Evolutionary conservation across 2,888 invertebrate species (phyloP).

Genomic region (Belgica antarctica): DNA sequence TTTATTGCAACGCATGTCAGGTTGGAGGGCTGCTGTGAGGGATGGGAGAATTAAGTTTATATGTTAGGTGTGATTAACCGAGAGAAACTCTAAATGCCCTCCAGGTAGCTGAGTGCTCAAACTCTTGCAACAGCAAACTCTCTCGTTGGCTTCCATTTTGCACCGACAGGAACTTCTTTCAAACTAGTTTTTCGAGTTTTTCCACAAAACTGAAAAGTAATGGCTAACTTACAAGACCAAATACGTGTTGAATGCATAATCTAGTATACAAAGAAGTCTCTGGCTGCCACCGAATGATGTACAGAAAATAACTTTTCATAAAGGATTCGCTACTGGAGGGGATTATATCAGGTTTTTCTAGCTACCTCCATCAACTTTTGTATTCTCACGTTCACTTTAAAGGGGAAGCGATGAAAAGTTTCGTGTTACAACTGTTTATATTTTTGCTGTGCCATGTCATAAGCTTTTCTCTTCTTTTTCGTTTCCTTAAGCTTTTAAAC

Average conservation of each 20-base stretch:
- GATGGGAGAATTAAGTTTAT: slow-evolving; percentile 24
- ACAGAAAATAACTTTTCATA: slow-evolving; percentile 21
- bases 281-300: neutral
- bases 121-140: neutral
- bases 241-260: too few relatives aligned
- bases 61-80: slow-evolving; percentile 32
- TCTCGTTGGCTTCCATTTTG: too few relatives aligned
- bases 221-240: too few relatives aligned
- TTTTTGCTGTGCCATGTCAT: slow-evolving; percentile 30
- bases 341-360: slow-evolving; percentile 34
- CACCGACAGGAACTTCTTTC: too few relatives aligned
- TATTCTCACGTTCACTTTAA: neutral
- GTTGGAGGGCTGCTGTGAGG: too few relatives aligned
- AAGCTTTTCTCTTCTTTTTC: slow-evolving; percentile 25
- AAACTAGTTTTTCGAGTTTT: too few relatives aligned
- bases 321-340: neutral
- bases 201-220: too few relatives aligned
- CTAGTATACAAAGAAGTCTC: neutral
- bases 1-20: slow-evolving; percentile 40
- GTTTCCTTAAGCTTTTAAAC: slow-evolving; percentile 29
- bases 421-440: slow-evolving; percentile 30
- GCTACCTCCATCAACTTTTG: neutral
- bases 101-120: neutral
- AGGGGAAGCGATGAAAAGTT: slow-evolving; percentile 17
- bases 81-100: slow-evolving; percentile 18